Conservation (phyloP, 2,888 invertebrate species). For the Leptarthrus brevirostris region DNA sequence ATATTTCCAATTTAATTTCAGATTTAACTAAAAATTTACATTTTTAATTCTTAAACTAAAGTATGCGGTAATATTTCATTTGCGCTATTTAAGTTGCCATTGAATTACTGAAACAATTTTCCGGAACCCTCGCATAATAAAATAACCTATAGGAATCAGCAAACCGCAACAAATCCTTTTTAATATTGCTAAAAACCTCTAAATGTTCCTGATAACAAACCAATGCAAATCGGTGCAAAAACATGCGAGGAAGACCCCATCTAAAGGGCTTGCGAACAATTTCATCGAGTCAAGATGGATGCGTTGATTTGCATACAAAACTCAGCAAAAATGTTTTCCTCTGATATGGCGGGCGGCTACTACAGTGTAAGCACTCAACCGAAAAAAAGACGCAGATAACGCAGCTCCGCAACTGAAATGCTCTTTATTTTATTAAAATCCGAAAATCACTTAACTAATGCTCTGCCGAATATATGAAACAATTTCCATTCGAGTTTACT, state of each 20-base stretch:
- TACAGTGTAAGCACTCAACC: background rate
- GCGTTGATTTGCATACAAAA: constrained; percentile 45
- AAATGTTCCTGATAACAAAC: constrained; percentile 13
- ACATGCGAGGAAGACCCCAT: constrained; percentile 3
- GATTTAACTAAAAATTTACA: too few relatives aligned
- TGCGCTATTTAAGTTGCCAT: too few relatives aligned
- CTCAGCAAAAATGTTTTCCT: background rate
- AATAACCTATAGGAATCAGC: background rate
- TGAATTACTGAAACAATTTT: too few relatives aligned
- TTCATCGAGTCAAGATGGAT: constrained; percentile 33
- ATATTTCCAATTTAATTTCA: too few relatives aligned
- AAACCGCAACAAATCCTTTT: constrained; percentile 22
- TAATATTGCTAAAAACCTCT: constrained; percentile 31
- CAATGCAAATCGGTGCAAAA: constrained; percentile 19
- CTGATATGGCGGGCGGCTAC: background rate
- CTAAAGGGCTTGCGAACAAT: constrained; percentile 19
- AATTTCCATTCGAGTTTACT: constrained; percentile 40
- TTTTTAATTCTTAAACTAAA: too few relatives aligned
- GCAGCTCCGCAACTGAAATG: constrained; percentile 27
- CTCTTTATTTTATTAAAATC: constrained; percentile 53
- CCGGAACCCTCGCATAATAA: too few relatives aligned
- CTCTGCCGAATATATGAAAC: constrained; percentile 35
- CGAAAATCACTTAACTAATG: constrained; percentile 54
- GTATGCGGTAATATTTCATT: background rate
- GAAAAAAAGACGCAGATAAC: constrained; percentile 34